Evolutionary conservation across 1,140 invertebrate genomes (phyloP).

Genomic region (Scaptomyza montana): DNA sequence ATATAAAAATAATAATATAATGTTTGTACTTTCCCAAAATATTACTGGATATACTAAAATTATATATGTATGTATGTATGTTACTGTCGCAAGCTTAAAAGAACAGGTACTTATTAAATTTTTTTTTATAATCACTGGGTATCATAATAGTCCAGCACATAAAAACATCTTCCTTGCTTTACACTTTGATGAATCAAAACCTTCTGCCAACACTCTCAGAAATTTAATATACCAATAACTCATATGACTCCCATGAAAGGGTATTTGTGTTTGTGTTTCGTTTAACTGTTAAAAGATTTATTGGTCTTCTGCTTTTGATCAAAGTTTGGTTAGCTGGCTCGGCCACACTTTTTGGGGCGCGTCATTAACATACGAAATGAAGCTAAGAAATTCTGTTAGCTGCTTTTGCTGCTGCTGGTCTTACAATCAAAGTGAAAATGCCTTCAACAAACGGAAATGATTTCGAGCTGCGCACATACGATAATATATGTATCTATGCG

Average conservation of each 20-base stretch:
- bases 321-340: conserved; percentile 7
- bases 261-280: conserved; percentile 13
- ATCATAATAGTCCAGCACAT: background rate
- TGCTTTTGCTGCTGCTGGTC: background rate
- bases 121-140: no score
- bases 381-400: conserved; percentile 46
- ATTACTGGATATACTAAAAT: no score
- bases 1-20: no score
- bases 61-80: no score
- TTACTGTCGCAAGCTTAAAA: no score
- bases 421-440: conserved; percentile 50
- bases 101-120: no score
- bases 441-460: conserved; percentile 34
- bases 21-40: no score
- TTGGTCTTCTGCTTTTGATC: conserved; percentile 24
- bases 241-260: conserved; percentile 2
- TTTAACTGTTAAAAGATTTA: conserved; percentile 5
- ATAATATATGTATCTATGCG: conserved; percentile 15
- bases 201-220: background rate
- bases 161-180: background rate
- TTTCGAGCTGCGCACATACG: conserved; percentile 25
- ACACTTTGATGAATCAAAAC: background rate
- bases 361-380: conserved; percentile 43
- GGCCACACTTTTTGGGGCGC: conserved; percentile 15
- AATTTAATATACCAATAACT: conserved; percentile 10